Evolutionary conservation across 2,113 vertebrate genomes (phyloP).

Genomic region (Piprites chloris): DNA sequence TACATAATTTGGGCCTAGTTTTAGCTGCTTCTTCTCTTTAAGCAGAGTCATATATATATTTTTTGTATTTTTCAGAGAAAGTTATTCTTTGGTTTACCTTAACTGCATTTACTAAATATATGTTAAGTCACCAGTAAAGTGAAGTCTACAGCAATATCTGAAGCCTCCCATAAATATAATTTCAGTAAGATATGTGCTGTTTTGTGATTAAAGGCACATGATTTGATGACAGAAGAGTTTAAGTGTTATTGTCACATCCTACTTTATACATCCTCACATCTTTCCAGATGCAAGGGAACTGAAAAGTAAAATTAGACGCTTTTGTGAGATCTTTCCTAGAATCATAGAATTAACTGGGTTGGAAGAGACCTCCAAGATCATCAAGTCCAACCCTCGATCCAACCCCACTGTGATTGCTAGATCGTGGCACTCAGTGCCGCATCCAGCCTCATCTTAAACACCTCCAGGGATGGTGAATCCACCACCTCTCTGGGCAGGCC

Average conservation of each 20-base stretch:
- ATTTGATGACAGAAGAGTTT: not conserved
- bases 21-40: not conserved
- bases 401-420: too few relatives aligned
- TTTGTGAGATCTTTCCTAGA: not conserved
- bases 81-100: not conserved
- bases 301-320: not conserved
- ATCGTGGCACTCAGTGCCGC: too few relatives aligned
- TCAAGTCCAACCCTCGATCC: too few relatives aligned
- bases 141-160: not conserved
- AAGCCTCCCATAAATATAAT: not conserved
- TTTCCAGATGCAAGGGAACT: not conserved
- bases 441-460: too few relatives aligned
- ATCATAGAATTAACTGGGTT: too few relatives aligned
- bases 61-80: not conserved
- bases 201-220: not conserved
- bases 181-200: not conserved
- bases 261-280: not conserved
- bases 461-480: too few relatives aligned
- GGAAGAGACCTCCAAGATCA: too few relatives aligned
- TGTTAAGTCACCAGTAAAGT: not conserved
- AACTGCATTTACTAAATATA: not conserved
- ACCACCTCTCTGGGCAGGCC: too few relatives aligned
- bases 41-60: not conserved
- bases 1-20: not conserved
- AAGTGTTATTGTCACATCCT: not conserved